Percentiles rank a stretch among this genome's conserved stretches.
These are phyloP conservation scores for Epinotia demarniana DNA, from an alignment of 2,888 invertebrate genomes.

Conservation along the genomic window DNA sequence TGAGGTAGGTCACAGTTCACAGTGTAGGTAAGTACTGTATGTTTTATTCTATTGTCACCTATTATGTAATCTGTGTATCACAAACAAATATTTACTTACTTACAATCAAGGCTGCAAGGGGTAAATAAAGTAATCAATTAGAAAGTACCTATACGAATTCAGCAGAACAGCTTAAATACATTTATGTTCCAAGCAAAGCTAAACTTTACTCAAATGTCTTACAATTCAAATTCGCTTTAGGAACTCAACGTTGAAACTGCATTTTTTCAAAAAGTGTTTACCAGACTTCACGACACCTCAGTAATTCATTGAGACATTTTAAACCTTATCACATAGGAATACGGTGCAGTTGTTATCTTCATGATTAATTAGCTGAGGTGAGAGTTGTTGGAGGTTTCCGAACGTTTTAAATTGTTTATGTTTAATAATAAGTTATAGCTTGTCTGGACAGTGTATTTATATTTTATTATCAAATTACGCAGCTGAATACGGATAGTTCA, in stretches of 20 bases:
- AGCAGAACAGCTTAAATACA: not conserved
- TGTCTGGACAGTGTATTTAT: not conserved
- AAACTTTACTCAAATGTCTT: not conserved
- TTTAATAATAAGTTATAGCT: not conserved
- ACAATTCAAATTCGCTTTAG: not conserved
- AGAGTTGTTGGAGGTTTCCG: not conserved
- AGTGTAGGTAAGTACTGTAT: too few relatives aligned
- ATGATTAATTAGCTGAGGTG: not conserved
- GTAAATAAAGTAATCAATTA: not conserved
- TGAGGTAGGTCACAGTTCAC: too few relatives aligned
- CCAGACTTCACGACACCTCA: not conserved
- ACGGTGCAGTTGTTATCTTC: not conserved
- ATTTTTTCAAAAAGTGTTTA: not conserved
- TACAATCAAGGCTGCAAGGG: not conserved
- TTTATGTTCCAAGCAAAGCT: not conserved
- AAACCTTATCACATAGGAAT: not conserved
- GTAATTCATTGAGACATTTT: not conserved
- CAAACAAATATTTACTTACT: too few relatives aligned
- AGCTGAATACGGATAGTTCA: too few relatives aligned
- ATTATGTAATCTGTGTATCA: too few relatives aligned
- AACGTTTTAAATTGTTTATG: not conserved
- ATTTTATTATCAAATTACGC: not conserved
- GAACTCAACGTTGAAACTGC: not conserved
- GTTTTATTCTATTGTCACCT: too few relatives aligned
- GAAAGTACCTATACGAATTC: not conserved